Conservation (phyloP, 92 coral and sea anemone genomes). For the Desmophyllum pertusum region DNA sequence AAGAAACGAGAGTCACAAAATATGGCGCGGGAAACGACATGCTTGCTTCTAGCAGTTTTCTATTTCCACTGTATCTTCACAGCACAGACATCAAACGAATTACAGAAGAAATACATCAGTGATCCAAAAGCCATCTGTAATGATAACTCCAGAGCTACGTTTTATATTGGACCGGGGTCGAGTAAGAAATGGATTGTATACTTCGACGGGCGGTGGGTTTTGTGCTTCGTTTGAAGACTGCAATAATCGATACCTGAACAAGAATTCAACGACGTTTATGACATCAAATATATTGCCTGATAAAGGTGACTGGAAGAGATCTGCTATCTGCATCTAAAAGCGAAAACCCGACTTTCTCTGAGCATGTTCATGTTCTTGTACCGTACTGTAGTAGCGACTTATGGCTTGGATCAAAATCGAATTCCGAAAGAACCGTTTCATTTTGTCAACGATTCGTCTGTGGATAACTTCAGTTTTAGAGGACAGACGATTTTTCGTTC, state of each 20-base stretch:
- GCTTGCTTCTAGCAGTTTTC: background rate
- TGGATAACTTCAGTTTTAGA: conserved; percentile 61
- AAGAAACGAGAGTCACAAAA: too few species aligned
- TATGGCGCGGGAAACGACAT: background rate
- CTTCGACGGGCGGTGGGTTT: conserved; percentile 67
- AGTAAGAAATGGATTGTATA: conserved; percentile 53
- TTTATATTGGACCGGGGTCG: conserved; percentile 39
- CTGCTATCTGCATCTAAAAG: conserved; percentile 31
- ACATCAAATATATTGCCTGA: conserved; percentile 51
- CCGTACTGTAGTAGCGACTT: conserved; percentile 71
- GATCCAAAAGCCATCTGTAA: conserved; percentile 51
- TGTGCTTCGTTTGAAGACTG: conserved; percentile 53
- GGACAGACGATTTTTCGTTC: conserved; percentile 62
- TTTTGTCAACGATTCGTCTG: conserved; percentile 47
- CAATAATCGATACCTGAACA: conserved; percentile 40
- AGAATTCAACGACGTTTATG: conserved; percentile 49
- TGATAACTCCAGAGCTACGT: conserved; percentile 57
- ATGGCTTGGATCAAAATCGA: conserved; percentile 56
- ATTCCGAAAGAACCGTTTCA: conserved; percentile 17
- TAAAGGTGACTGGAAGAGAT: conserved; percentile 49
- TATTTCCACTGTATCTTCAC: background rate
- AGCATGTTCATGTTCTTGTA: conserved; percentile 57
- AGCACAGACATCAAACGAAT: background rate
- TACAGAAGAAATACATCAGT: conserved; percentile 5
- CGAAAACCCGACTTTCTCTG: conserved; percentile 43